Percentiles rank a stretch among this genome's conserved stretches.
phyloP scores from a whole-genome alignment of 2,888 invertebrate genomes.

The Apodemia zela region DNA sequence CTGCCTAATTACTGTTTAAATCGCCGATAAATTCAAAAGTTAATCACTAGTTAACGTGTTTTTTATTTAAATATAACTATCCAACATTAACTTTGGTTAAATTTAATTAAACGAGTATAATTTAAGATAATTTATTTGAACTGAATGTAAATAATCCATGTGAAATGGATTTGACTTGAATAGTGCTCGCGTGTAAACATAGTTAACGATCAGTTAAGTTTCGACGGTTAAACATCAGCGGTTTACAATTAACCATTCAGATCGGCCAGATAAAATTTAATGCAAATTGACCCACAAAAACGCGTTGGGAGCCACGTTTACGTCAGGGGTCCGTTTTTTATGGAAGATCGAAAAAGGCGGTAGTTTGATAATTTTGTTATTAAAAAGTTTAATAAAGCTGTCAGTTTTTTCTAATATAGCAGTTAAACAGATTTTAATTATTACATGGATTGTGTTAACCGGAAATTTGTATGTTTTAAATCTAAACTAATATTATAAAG shows the following conservation, averaged over 20 bases:
- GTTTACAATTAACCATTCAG: constrained; percentile 68
- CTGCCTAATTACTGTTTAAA: constrained; percentile 1
- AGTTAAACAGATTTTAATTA: neutral
- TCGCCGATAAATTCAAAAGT: neutral
- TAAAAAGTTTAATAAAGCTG: constrained; percentile 15
- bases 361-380: constrained; percentile 19
- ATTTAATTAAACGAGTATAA: constrained; percentile 13
- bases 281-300: constrained; percentile 61
- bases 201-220: constrained; percentile 60
- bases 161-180: constrained; percentile 12
- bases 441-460: neutral
- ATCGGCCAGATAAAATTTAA: constrained; percentile 56
- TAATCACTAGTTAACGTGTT: neutral
- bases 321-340: constrained; percentile 5
- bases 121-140: constrained; percentile 14
- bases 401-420: neutral
- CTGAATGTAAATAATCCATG: constrained; percentile 3
- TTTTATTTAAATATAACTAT: constrained; percentile 1
- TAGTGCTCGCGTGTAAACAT: constrained; percentile 48
- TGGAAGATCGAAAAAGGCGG: constrained; percentile 6
- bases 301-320: constrained; percentile 31
- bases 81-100: neutral
- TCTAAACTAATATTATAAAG: too few relatives aligned
- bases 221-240: constrained; percentile 59
- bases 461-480: neutral